Conservation (phyloP, 2,888 invertebrate species). For the Epicampocera succincta region DNA sequence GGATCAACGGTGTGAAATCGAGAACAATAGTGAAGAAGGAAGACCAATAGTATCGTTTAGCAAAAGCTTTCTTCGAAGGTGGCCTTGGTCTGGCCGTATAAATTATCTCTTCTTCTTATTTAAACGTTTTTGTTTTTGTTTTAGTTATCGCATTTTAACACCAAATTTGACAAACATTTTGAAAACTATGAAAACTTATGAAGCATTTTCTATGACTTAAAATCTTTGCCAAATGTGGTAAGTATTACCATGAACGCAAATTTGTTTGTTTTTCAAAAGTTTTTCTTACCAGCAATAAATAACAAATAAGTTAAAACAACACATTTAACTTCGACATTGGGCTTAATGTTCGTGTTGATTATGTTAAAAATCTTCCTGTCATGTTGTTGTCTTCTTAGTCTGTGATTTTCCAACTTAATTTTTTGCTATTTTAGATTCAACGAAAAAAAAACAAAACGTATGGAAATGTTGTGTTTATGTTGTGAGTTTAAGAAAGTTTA, state of each 20-base stretch:
- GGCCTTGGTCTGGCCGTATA: too few relatives aligned
- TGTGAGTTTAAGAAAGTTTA: slow-evolving; percentile 42
- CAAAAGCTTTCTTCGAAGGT: too few relatives aligned
- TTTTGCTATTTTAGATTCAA: slow-evolving; percentile 7
- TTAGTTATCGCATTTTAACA: too few relatives aligned
- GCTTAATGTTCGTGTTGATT: slow-evolving; percentile 51
- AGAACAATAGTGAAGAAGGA: too few relatives aligned
- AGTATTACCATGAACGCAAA: slow-evolving; percentile 54
- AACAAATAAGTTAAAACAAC: slow-evolving; percentile 24
- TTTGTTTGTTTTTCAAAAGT: slow-evolving; percentile 39
- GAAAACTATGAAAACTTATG: not conserved
- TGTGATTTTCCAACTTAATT: slow-evolving; percentile 3
- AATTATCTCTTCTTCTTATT: too few relatives aligned
- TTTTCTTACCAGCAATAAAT: not conserved
- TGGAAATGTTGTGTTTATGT: slow-evolving; percentile 55
- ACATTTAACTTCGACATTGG: slow-evolving; percentile 19
- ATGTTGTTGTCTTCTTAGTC: slow-evolving; percentile 23
- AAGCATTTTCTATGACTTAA: slow-evolving; percentile 11
- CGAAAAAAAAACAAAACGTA: slow-evolving; percentile 1
- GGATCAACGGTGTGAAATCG: too few relatives aligned
- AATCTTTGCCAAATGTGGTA: slow-evolving; percentile 9
- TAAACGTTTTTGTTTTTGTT: too few relatives aligned
- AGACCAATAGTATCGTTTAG: too few relatives aligned
- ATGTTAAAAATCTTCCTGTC: slow-evolving; percentile 39
- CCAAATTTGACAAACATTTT: too few relatives aligned